Conservation (phyloP, 1,140 invertebrate species). For the Planococcus citri region DNA sequence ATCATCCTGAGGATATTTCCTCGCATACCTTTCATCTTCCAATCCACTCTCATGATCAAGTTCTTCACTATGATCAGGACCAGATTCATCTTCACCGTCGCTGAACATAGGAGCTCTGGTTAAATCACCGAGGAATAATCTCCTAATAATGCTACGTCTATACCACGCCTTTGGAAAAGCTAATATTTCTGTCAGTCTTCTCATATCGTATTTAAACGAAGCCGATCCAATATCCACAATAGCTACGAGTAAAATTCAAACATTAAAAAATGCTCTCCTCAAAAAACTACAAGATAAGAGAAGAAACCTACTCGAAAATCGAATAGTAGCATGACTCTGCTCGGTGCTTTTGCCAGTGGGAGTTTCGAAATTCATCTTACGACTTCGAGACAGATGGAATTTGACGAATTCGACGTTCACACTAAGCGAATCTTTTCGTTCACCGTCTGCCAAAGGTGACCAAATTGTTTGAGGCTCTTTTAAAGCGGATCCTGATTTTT, state of each 20-base stretch:
- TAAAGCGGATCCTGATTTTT: constrained; percentile 46
- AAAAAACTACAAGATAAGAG: neutral
- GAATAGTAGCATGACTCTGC: constrained; percentile 61
- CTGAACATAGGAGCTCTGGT: constrained; percentile 21
- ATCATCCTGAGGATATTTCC: neutral
- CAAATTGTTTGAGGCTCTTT: constrained; percentile 60
- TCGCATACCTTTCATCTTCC: neutral
- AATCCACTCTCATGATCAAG: constrained; percentile 1
- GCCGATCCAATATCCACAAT: constrained; percentile 95
- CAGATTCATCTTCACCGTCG: constrained; percentile 26
- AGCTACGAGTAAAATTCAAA: constrained; percentile 38
- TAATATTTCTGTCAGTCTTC: constrained; percentile 89
- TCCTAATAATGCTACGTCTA: constrained; percentile 74
- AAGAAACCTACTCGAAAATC: constrained; percentile 71
- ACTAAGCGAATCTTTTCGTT: constrained; percentile 87
- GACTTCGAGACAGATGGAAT: constrained; percentile 78
- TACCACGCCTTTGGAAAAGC: constrained; percentile 99
- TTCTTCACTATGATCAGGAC: constrained; percentile 24
- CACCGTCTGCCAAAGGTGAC: constrained; percentile 73
- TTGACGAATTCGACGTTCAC: constrained; percentile 96
- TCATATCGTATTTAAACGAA: constrained; percentile 97
- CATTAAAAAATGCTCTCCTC: neutral
- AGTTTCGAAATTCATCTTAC: constrained; percentile 62
- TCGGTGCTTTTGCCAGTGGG: constrained; percentile 37
- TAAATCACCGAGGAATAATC: constrained; percentile 82